Evolutionary conservation across 1,140 invertebrate species (phyloP).

Genomic region (Portunus trituberculatus): DNA sequence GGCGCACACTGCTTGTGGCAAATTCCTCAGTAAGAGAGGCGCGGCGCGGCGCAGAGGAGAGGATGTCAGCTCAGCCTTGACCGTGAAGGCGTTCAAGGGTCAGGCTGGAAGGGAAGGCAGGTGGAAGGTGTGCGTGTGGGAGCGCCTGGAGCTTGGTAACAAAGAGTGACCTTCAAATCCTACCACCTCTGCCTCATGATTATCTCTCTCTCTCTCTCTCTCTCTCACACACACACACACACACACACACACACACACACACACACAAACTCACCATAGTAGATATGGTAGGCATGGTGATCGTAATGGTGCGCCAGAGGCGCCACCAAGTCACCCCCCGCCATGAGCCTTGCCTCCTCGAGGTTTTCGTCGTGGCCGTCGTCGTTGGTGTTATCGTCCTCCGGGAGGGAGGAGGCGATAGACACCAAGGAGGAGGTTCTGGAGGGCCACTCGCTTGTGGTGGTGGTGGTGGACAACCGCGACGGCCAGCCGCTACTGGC

Average conservation of each 20-base stretch:
- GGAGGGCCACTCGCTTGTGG: slow-evolving; percentile 55
- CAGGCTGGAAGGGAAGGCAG: not conserved
- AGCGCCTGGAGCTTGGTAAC: slow-evolving; percentile 61
- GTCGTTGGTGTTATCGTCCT: slow-evolving; percentile 55
- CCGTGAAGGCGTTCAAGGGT: not conserved
- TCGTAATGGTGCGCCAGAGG: slow-evolving; percentile 67
- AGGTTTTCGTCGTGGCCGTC: slow-evolving; percentile 54
- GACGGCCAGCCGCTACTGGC: slow-evolving; percentile 49
- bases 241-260: slow-evolving; percentile 40
- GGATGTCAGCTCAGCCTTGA: not conserved
- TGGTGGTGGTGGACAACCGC: slow-evolving; percentile 38
- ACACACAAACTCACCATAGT: slow-evolving; percentile 68
- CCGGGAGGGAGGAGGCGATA: slow-evolving; percentile 64
- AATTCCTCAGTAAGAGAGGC: not conserved
- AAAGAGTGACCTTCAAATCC: slow-evolving; percentile 66
- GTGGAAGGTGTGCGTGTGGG: slow-evolving; percentile 47
- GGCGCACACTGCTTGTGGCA: not conserved
- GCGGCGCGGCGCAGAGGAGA: no score
- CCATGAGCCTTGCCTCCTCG: slow-evolving; percentile 63
- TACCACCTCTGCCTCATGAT: not conserved
- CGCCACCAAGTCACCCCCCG: slow-evolving; percentile 65
- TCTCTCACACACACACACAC: no score
- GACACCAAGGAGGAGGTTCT: slow-evolving; percentile 68
- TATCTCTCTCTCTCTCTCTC: not conserved
- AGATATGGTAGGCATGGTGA: slow-evolving; percentile 76